Evolutionary conservation across 2,888 invertebrate species (phyloP).

Genomic region (Sericinus montela): DNA sequence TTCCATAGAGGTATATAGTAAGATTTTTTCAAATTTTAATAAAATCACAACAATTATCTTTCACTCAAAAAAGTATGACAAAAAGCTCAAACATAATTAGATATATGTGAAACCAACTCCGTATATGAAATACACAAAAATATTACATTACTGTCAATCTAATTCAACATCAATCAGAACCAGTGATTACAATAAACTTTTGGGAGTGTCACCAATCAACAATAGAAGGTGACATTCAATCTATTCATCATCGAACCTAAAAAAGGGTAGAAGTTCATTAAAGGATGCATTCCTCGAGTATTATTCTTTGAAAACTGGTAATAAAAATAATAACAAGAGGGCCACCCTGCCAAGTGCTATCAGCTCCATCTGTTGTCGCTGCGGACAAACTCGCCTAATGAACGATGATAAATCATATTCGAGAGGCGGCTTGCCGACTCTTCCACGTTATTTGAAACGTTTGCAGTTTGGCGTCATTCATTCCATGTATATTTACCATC

Average conservation of each 20-base stretch:
- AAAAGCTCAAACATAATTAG: too few relatives aligned
- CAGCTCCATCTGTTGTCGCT: constrained; percentile 79
- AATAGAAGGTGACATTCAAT: constrained; percentile 74
- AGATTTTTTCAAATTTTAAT: too few relatives aligned
- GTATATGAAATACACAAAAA: not conserved
- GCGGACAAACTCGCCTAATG: constrained; percentile 80
- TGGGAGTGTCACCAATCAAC: constrained; percentile 73
- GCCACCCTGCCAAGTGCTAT: constrained; percentile 80
- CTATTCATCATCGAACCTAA: constrained; percentile 75
- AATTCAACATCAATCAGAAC: constrained; percentile 17
- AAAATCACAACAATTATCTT: too few relatives aligned
- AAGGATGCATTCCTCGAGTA: constrained; percentile 77
- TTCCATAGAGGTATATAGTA: too few relatives aligned
- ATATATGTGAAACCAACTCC: too few relatives aligned
- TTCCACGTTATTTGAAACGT: constrained; percentile 52
- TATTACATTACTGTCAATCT: constrained; percentile 12
- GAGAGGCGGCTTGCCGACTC: constrained; percentile 69
- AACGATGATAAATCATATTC: constrained; percentile 80
- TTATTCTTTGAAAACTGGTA: constrained; percentile 78
- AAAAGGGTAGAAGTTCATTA: constrained; percentile 79
- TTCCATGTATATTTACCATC: constrained; percentile 33
- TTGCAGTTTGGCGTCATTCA: constrained; percentile 29
- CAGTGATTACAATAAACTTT: constrained; percentile 41
- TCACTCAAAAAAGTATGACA: too few relatives aligned
- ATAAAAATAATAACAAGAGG: constrained; percentile 79